Evolutionary conservation across 1,140 invertebrate species (phyloP), one percentile per base, ranked within the genome.

Genomic region (Drosophila jambulina): DNA sequence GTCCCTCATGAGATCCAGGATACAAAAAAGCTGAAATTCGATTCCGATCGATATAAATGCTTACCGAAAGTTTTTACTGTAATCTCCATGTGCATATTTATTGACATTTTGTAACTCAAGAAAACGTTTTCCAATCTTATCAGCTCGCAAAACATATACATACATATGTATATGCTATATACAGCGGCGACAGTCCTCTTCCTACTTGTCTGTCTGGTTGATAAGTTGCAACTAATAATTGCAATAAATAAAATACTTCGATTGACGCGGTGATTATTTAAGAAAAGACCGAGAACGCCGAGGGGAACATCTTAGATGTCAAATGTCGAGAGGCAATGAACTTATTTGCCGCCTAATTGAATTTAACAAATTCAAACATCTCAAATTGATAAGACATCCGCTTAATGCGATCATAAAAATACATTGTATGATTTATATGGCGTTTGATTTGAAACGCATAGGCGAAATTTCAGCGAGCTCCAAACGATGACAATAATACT

Each of bases 301-400:
- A 21, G 40, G 15, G 49, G 23, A 34, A 48, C 49, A 57, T 56
- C 43, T 76, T 69, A 27, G 42, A 72, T 61, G 69, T 84, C 48
- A 88, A 81, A 85, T 78, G 85, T 82, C 85, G 83, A 58, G 74
- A 65, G 85, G 84, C 78, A 88, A 85, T 85, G 80, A 88, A 85
- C 85, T 64, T 75, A 85, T 88, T 88, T 88, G 71, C 77, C 81
- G 85, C 85, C 61, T 90, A 88, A 90, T 88, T 88, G 81, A 88
- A 85, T 78, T 84, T 77, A 88, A 87, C 84, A 87, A 87, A 87
- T 87, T 87, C 68, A 77, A 78, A 71, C 72, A 75, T 90, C 75
- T 84, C 34, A 15, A 69, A 63, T 51, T 82, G 82, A 85, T 85
- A 85, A 87, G 80, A 63, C 25, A 62, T 60, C 65, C 53, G 49